A percentile compares a stretch with the other conserved stretches of the same genome.
Evolutionary conservation across 2,113 vertebrate species (phyloP).

Genomic region (Salvelinus alpinus): DNA sequence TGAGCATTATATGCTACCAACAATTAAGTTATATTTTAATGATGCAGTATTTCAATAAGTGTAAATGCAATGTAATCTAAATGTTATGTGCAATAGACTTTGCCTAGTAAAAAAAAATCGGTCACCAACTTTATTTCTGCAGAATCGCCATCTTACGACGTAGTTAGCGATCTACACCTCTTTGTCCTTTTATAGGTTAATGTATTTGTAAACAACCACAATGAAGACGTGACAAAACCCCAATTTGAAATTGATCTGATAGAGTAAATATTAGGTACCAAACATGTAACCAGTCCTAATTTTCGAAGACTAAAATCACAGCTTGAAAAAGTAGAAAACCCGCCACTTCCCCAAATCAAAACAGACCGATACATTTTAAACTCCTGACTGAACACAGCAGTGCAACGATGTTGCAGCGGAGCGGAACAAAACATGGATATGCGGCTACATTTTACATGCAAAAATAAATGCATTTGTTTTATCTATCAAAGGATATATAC

Average conservation of each 20-base stretch:
- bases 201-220: not conserved
- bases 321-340: conserved; percentile 36
- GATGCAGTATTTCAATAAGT: not conserved
- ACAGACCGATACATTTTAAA: conserved; percentile 40
- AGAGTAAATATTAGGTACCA: not conserved
- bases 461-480: conserved; percentile 21
- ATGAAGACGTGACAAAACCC: not conserved
- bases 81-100: not conserved
- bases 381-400: conserved; percentile 18
- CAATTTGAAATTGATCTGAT: conserved; percentile 5
- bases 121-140: conserved; percentile 62
- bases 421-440: not conserved
- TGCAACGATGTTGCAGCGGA: conserved; percentile 17
- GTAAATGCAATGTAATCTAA: not conserved
- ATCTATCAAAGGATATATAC: conserved; percentile 43
- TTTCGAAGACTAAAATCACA: conserved; percentile 39
- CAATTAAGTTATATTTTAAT: not conserved
- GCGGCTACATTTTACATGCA: conserved; percentile 5
- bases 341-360: conserved; percentile 53
- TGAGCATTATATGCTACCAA: not conserved
- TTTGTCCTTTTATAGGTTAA: not conserved
- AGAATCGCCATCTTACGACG: conserved; percentile 29
- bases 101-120: not conserved
- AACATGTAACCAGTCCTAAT: not conserved
- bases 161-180: not conserved